phyloP scores from a whole-genome alignment of 1,140 invertebrate species.

The Drosophila takahashii region DNA sequence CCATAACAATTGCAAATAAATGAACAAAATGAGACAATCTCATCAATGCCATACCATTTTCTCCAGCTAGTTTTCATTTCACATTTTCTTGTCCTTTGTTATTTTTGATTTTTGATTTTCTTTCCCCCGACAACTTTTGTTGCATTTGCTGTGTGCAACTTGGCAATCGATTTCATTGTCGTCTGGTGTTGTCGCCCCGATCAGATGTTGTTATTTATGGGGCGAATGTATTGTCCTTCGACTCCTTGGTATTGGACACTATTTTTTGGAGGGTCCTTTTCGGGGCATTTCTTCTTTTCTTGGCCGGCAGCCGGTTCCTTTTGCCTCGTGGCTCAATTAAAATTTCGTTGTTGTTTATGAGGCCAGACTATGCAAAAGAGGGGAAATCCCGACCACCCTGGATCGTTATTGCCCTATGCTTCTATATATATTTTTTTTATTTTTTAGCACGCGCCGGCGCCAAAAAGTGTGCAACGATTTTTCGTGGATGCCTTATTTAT shows the following conservation, averaged over 20 bases:
- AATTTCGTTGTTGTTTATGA: constrained; percentile 43
- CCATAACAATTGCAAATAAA: neutral
- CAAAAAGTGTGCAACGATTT: constrained; percentile 72
- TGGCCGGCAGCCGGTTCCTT: neutral
- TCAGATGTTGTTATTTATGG: constrained; percentile 60
- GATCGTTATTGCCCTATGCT: constrained; percentile 9
- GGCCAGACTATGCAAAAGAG: constrained; percentile 11
- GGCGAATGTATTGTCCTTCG: constrained; percentile 25
- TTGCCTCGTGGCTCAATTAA: constrained; percentile 33
- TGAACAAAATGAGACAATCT: neutral
- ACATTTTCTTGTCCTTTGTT: neutral
- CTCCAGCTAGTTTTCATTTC: neutral
- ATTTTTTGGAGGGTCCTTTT: neutral
- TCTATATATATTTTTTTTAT: neutral
- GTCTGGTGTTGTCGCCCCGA: constrained; percentile 28
- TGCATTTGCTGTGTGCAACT: constrained; percentile 36
- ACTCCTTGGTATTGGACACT: neutral
- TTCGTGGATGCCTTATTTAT: constrained; percentile 74
- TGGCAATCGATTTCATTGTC: constrained; percentile 59
- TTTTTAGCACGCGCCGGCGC: constrained; percentile 24
- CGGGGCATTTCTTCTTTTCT: neutral
- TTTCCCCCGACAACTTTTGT: constrained; percentile 22
- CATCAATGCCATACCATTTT: neutral
- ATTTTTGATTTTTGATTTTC: constrained; percentile 14
- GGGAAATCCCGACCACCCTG: neutral